Evolutionary conservation across 2,888 invertebrate genomes (phyloP).

Genomic region (Electrophaes corylata): DNA sequence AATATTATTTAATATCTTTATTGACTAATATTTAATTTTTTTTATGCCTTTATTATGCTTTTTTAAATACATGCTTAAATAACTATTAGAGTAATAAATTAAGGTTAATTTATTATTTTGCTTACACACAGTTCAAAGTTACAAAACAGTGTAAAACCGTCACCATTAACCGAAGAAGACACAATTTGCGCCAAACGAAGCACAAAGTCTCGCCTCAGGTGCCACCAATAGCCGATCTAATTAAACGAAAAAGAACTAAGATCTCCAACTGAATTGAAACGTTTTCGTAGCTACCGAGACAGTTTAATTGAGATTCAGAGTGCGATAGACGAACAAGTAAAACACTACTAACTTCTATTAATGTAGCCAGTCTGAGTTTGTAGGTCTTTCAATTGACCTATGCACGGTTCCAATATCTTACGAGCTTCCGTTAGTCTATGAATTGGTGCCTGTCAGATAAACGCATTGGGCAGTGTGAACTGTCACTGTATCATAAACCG

Average conservation of each 20-base stretch:
- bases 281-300: slow-evolving; percentile 45
- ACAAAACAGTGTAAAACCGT: slow-evolving; percentile 46
- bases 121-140: slow-evolving; percentile 10
- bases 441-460: too few relatives aligned
- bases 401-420: too few relatives aligned
- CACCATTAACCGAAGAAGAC: slow-evolving; percentile 56
- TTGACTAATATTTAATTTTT: too few relatives aligned
- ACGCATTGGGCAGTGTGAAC: too few relatives aligned
- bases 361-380: too few relatives aligned
- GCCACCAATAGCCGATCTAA: slow-evolving; percentile 70
- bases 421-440: too few relatives aligned
- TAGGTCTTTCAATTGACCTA: too few relatives aligned
- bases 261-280: slow-evolving; percentile 64
- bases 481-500: too few relatives aligned
- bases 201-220: slow-evolving; percentile 65
- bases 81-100: too few relatives aligned
- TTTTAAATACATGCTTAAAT: not conserved
- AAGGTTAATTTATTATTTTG: too few relatives aligned
- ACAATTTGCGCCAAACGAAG: slow-evolving; percentile 57
- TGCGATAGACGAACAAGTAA: slow-evolving; percentile 38
- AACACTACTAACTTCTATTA: not conserved
- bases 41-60: too few relatives aligned
- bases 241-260: slow-evolving; percentile 70
- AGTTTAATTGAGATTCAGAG: slow-evolving; percentile 50
- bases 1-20: too few relatives aligned